Conservation (phyloP, 2,113 vertebrate species). For the Lutjanus erythropterus region DNA sequence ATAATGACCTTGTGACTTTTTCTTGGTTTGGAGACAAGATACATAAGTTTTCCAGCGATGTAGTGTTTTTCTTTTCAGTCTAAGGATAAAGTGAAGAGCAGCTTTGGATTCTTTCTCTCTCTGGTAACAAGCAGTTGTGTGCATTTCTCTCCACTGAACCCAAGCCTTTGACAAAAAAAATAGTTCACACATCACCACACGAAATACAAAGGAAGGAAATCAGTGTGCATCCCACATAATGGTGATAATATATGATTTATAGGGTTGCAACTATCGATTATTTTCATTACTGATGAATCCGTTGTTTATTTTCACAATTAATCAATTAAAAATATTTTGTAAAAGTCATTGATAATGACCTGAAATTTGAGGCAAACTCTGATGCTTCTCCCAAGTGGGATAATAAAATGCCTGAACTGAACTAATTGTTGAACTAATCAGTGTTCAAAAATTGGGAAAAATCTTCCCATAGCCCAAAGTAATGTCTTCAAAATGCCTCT, state of each 20-base stretch:
- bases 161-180: constrained; percentile 84
- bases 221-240: not conserved
- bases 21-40: constrained; percentile 79
- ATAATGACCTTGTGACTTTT: constrained; percentile 78
- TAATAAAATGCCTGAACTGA: too few species aligned
- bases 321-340: too few species aligned
- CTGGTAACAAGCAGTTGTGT: constrained; percentile 60
- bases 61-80: constrained; percentile 77
- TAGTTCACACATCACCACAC: not conserved
- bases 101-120: constrained; percentile 81
- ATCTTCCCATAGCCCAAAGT: too few species aligned
- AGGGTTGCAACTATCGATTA: too few species aligned
- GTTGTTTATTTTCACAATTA: too few species aligned
- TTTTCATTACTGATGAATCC: too few species aligned
- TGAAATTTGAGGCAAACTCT: too few species aligned
- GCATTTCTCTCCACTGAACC: constrained; percentile 86
- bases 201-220: not conserved
- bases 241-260: not conserved
- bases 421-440: too few species aligned
- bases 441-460: too few species aligned
- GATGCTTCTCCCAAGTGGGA: too few species aligned
- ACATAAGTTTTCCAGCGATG: constrained; percentile 83
- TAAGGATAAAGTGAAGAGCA: constrained; percentile 61
- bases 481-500: too few species aligned
- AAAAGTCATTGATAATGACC: too few species aligned